phyloP scores from a whole-genome alignment of 2,888 invertebrate species.

The Cataglyphis albicans region DNA sequence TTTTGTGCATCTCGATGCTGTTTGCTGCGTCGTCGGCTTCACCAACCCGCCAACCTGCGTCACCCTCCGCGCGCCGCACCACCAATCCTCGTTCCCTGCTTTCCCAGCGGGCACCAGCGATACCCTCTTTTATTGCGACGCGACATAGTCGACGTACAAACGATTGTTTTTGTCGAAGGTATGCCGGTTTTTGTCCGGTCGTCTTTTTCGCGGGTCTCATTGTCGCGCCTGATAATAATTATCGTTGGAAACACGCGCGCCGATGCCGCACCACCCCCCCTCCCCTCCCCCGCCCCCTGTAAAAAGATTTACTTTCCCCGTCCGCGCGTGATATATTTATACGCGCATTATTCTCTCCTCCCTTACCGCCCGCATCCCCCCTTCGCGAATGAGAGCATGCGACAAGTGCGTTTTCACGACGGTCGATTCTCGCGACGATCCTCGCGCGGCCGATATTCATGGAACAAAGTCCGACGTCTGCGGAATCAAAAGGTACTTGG shows the following conservation, averaged over 20 bases:
- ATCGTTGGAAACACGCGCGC: conserved; percentile 50
- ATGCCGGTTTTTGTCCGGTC: conserved; percentile 66
- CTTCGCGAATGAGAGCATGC: conserved; percentile 55
- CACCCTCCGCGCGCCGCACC: conserved; percentile 45
- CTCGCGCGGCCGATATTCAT: conserved; percentile 59
- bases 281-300: conserved; percentile 13
- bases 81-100: conserved; percentile 37
- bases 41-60: conserved; percentile 61
- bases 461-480: conserved; percentile 68
- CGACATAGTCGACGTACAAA: conserved; percentile 71
- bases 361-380: conserved; percentile 41
- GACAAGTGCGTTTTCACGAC: conserved; percentile 58
- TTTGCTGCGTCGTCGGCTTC: conserved; percentile 78
- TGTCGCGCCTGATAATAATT: conserved; percentile 64
- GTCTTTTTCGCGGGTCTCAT: conserved; percentile 48
- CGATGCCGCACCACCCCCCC: conserved; percentile 30
- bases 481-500: conserved; percentile 73
- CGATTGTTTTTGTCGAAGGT: conserved; percentile 69
- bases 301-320: conserved; percentile 47
- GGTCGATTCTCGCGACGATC: conserved; percentile 64
- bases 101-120: conserved; percentile 56
- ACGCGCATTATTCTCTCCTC: conserved; percentile 49
- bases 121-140: conserved; percentile 64
- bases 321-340: conserved; percentile 26
- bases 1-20: conserved; percentile 80